Evolutionary conservation across 2,888 invertebrate species (phyloP), one percentile per base, ranked within the genome.

Genomic region (Campopleginae sp.): DNA sequence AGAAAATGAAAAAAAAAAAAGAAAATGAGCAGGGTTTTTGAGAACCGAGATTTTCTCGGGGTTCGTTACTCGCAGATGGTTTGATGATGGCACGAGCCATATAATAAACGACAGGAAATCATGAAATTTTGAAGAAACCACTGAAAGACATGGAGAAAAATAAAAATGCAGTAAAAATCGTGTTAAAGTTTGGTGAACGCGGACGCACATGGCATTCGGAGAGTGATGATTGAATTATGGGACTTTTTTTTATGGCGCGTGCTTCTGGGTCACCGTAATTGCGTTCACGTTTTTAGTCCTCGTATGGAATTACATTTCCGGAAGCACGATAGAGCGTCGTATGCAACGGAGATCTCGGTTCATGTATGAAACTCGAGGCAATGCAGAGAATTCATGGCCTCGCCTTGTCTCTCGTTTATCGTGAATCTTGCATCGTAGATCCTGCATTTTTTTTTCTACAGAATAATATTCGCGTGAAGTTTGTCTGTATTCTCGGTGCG

Each of bases 221-320:
- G 10, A 51, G 31, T 61, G 82, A 77, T 72, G 82, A 82, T 70
- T 80, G 80, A 85, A 77, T 71, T 76, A 79, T 51, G 82, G 44
- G 80, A 58, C 38, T 17, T 17, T 71, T 58, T 46, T 68, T 44
- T 58, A 54, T 66, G 79, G 44, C 72, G 42, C 72, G 76, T 80
- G 82, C 72, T 82, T 80, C 66, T 85, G 33, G 85, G 76, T 80
- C 80, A 76, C 66, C 80, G 33, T 85, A 85, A 85, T 82, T 85
- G 70, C 71, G 33, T 82, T 68, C 82, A 85, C 80, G 51, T 85
- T 85, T 85, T 71, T 27, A 51, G 54, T 65, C 58, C 48, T 74
- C 78, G 61, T 80, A 48, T 68, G 76, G 72, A 65, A 72, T 85
- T 80, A 72, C 48, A 51, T 82, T 82, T 80, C 79, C 63, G 82